Percentiles rank a stretch among this genome's conserved stretches.
Evolutionary conservation across 2,113 vertebrate genomes (phyloP).

Genomic region (Leucopsar rothschildi): DNA sequence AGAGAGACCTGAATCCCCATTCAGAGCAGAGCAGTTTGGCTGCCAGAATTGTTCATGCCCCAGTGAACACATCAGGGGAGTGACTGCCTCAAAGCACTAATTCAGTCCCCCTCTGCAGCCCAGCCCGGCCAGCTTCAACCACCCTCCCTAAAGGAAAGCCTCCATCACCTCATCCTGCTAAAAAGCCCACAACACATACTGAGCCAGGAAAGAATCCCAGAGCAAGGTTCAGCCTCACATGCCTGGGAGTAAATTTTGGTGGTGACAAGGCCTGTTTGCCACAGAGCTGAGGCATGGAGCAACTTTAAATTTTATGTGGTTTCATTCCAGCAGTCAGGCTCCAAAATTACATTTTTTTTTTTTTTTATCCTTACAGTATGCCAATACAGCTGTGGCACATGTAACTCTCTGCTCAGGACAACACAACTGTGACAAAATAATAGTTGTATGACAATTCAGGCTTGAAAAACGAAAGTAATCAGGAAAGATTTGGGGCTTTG

Average conservation of each 20-base stretch:
- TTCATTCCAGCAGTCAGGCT: background rate
- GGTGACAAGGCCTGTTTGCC: background rate
- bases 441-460: background rate
- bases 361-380: background rate
- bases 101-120: background rate
- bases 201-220: background rate
- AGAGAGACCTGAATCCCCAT: background rate
- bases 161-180: background rate
- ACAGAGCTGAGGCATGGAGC: fast-evolving
- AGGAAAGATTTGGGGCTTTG: background rate
- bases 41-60: background rate
- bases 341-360: background rate
- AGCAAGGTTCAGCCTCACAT: background rate
- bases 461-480: background rate
- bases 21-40: background rate
- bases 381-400: background rate
- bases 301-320: background rate
- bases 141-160: background rate
- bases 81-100: background rate
- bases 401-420: background rate
- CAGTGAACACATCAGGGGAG: background rate
- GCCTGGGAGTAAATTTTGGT: background rate
- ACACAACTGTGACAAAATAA: background rate
- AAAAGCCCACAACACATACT: background rate
- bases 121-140: background rate